Base-by-base conservation (phyloP, 2,113 vertebrate species). In the Epinephelus fuscoguttatus region DNA sequence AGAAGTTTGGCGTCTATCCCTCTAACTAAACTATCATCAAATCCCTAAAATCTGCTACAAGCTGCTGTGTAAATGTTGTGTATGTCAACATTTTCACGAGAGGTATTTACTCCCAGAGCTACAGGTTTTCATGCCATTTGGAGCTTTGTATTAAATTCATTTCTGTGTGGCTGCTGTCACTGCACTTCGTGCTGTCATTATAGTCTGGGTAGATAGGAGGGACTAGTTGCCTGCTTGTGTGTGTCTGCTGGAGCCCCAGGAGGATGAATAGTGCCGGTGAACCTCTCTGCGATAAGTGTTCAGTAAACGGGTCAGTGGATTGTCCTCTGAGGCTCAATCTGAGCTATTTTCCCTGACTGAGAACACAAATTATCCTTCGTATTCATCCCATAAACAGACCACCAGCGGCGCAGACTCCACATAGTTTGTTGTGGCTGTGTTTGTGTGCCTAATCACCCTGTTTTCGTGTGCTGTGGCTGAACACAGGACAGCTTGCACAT, bases 261-360 rank as follows among this genome's bases (percentile, higher is more conserved):
- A 71, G 68, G 75, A 90, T 91, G 83, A 91, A 92, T 91, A 61
- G 85, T 91, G 88, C 81, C 64, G 88, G 82, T 88, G 90, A 88
- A 92, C 81, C 90, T 91, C 90, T 91, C 91, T 93, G 90, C 33
- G 94, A 92, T 94, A 93, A 93, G 90, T 93, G 94, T 93, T 93
- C 63, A 23, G 89, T 92, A 93, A 94, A 92, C 87, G 74, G 94
- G 94, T 93, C 94, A 92, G 88, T 81, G 80, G 87, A 93, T 93
- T 92, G 92, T 91, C 85, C 88, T 90, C 83, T 19, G 69, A 72
- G 74, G 76, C 93, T 93, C 92, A 91, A 92, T 93, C 85, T 84
- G 90, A 90, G 91, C 90, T 90, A 92, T 94, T 93, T 91, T 93
- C 88, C 84, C 90, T 83, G 86, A 57, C 86, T 84, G 90, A 92